These are phyloP conservation scores for Myodes glareolus DNA, from an alignment of 2,113 vertebrate genomes.

Conservation along the genomic window DNA sequence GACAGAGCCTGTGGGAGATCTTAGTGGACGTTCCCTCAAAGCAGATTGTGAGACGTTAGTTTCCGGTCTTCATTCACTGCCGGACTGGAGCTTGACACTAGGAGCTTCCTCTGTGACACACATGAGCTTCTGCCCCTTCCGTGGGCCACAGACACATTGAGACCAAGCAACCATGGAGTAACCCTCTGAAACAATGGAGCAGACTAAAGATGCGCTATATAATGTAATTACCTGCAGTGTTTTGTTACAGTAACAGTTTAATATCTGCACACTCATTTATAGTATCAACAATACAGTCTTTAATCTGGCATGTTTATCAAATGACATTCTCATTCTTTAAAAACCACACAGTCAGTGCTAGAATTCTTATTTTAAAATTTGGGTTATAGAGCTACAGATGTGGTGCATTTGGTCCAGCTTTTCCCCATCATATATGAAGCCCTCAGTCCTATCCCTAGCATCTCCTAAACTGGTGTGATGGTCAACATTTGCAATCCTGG, in stretches of 20 bases:
- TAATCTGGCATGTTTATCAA: not conserved
- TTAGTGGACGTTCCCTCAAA: not conserved
- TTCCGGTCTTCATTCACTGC: not conserved
- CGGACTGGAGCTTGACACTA: fast-evolving
- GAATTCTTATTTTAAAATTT: not conserved
- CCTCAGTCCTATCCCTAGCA: not conserved
- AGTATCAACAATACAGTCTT: not conserved
- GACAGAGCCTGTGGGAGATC: not conserved
- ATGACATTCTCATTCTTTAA: constrained; percentile 13
- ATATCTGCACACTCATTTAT: not conserved
- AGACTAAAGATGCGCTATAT: not conserved
- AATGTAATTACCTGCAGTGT: no score
- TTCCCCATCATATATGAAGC: not conserved
- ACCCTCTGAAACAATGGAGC: not conserved
- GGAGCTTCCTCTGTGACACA: not conserved
- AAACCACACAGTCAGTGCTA: not conserved
- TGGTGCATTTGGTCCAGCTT: no score
- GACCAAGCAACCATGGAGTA: not conserved
- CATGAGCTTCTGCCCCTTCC: not conserved
- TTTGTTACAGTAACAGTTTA: not conserved
- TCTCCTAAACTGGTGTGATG: not conserved
- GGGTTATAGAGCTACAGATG: not conserved
- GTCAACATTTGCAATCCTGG: not conserved
- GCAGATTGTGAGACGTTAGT: not conserved
- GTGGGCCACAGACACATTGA: not conserved